phyloP scores from a whole-genome alignment of 2,888 invertebrate species.

The Drosophila ezoana region DNA sequence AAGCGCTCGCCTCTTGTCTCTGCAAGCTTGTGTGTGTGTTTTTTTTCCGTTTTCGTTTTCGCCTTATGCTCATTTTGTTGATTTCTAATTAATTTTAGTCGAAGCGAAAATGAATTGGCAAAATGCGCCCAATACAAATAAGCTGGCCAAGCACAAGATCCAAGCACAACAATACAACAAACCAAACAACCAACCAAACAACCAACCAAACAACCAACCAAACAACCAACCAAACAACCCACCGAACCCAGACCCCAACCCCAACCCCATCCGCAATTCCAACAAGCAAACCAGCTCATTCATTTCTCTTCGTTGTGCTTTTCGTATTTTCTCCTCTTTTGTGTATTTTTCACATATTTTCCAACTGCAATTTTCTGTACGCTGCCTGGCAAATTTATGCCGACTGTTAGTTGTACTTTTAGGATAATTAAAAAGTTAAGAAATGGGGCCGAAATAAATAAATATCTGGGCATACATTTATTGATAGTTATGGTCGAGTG shows the following conservation, averaged over 20 bases:
- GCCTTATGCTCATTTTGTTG: constrained; percentile 68
- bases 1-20: not conserved
- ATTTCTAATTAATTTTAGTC: constrained; percentile 74
- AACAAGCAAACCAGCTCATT: not conserved
- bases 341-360: constrained; percentile 35
- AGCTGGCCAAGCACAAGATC: constrained; percentile 17
- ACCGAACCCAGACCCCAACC: not conserved
- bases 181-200: constrained; percentile 15
- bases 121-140: constrained; percentile 58
- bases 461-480: not conserved
- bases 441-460: not conserved
- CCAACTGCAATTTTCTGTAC: constrained; percentile 27
- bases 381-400: constrained; percentile 26
- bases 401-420: constrained; percentile 47
- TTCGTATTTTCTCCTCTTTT: constrained; percentile 1
- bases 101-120: constrained; percentile 75
- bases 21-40: constrained; percentile 6
- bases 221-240: constrained; percentile 15
- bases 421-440: constrained; percentile 49
- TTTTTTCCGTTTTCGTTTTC: constrained; percentile 27
- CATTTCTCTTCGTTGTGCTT: not conserved
- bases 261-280: not conserved
- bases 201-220: constrained; percentile 13
- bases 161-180: constrained; percentile 17
- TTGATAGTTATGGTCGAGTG: constrained; percentile 13